phyloP scores from a whole-genome alignment of 1,140 invertebrate genomes.

The Drosophila navojoa region DNA sequence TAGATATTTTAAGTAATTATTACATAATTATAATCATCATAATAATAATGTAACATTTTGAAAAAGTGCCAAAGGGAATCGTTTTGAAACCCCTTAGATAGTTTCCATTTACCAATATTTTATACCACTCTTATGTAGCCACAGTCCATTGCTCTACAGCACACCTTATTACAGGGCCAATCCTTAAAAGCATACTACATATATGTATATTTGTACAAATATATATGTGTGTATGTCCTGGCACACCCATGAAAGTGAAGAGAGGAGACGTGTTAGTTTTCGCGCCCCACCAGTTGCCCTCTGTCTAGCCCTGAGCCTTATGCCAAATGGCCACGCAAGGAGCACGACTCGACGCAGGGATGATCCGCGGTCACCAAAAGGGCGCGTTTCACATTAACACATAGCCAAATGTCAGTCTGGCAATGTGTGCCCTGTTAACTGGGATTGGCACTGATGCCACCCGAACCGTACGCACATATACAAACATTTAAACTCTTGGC shows the following conservation, averaged over 20 bases:
- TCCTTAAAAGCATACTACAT: conserved; percentile 63
- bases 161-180: conserved; percentile 79
- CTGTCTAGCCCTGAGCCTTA: conserved; percentile 44
- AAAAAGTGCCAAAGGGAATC: conserved; percentile 14
- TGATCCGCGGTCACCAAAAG: conserved; percentile 75
- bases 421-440: conserved; percentile 29
- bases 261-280: conserved; percentile 59
- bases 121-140: conserved; percentile 53
- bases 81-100: conserved; percentile 13
- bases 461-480: conserved; percentile 12
- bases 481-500: conserved; percentile 31
- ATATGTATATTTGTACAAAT: conserved; percentile 2
- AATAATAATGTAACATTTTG: background rate
- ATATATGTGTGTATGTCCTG: conserved; percentile 35
- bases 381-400: conserved; percentile 71
- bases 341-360: conserved; percentile 42
- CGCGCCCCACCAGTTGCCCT: conserved; percentile 73
- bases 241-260: conserved; percentile 31
- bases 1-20: background rate
- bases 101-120: conserved; percentile 36
- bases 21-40: background rate
- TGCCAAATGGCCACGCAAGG: conserved; percentile 56
- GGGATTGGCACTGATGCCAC: conserved; percentile 58
- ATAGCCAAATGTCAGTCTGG: conserved; percentile 65
- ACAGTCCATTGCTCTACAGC: conserved; percentile 47